phyloP scores from a whole-genome alignment of 2,797 vertebrate genomes.

The Ceyx erithaca region DNA sequence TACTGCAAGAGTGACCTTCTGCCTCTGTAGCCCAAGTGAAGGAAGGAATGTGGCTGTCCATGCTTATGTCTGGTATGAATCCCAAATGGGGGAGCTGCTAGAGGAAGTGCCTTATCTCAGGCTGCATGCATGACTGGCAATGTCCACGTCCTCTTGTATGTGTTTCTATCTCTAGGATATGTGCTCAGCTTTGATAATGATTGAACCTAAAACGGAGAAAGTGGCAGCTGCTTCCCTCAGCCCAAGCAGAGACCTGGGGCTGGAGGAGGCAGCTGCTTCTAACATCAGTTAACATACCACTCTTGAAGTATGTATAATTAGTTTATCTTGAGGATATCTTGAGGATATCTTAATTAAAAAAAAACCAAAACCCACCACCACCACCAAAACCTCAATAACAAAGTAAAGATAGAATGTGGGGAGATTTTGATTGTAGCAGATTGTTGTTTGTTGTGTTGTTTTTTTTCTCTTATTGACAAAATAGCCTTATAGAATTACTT shows the following conservation, averaged over 20 bases:
- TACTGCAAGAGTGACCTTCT: not conserved
- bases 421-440: not conserved
- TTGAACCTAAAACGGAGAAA: not conserved
- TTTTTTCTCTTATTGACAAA: not conserved
- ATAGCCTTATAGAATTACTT: not conserved
- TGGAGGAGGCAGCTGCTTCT: not conserved
- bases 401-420: not conserved
- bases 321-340: not conserved
- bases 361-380: not conserved
- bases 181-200: not conserved
- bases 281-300: not conserved
- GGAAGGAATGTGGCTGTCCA: accelerated
- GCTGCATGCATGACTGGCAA: accelerated
- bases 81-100: not conserved
- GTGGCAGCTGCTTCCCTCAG: accelerated
- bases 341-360: not conserved
- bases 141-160: accelerated
- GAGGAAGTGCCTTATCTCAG: accelerated
- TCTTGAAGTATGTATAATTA: not conserved
- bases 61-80: not conserved
- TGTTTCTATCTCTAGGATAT: not conserved
- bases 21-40: not conserved
- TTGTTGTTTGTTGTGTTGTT: not conserved
- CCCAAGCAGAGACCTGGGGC: not conserved
- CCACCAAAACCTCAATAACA: not conserved